phyloP scores from a whole-genome alignment of 2,797 vertebrate species.

The Antennarius maculatus region DNA sequence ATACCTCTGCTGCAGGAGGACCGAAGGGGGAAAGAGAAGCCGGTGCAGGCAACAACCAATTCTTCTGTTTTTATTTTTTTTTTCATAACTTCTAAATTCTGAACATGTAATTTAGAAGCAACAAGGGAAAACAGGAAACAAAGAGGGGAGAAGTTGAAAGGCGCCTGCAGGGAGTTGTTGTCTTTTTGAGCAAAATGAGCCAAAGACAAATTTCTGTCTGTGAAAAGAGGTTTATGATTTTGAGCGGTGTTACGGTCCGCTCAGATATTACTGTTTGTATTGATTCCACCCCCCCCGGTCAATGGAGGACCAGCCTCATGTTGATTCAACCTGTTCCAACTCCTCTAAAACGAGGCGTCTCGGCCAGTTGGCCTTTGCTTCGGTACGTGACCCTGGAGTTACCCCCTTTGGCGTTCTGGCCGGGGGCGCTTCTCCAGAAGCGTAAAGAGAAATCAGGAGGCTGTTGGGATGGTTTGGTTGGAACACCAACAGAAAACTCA shows the following conservation, averaged over 20 bases:
- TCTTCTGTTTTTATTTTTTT: neutral
- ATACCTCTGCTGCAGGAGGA: constrained; percentile 63
- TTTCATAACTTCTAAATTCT: constrained; percentile 27
- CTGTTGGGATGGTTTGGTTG: too few relatives aligned
- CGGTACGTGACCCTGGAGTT: too few relatives aligned
- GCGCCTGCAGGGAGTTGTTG: constrained; percentile 8
- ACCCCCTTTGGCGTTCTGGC: neutral
- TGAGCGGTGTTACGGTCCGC: constrained; percentile 21
- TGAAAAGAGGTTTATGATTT: constrained; percentile 27
- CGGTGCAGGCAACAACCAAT: constrained; percentile 18
- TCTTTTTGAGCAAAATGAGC: constrained; percentile 24
- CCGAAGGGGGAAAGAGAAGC: constrained; percentile 16
- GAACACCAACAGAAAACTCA: too few relatives aligned
- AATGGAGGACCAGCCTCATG: constrained; percentile 24
- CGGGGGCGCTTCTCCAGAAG: neutral
- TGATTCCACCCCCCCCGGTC: constrained; percentile 22
- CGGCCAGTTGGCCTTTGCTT: too few relatives aligned
- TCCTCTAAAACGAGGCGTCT: too few relatives aligned
- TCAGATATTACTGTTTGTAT: constrained; percentile 30
- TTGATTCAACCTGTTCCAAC: neutral
- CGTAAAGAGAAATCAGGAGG: neutral
- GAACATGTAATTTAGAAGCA: constrained; percentile 27
- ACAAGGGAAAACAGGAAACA: constrained; percentile 23
- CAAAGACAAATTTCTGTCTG: constrained; percentile 5
- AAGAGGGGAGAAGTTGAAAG: constrained; percentile 22